Conservation (phyloP, 2,797 vertebrate species). For the Smutsia gigantea region DNA sequence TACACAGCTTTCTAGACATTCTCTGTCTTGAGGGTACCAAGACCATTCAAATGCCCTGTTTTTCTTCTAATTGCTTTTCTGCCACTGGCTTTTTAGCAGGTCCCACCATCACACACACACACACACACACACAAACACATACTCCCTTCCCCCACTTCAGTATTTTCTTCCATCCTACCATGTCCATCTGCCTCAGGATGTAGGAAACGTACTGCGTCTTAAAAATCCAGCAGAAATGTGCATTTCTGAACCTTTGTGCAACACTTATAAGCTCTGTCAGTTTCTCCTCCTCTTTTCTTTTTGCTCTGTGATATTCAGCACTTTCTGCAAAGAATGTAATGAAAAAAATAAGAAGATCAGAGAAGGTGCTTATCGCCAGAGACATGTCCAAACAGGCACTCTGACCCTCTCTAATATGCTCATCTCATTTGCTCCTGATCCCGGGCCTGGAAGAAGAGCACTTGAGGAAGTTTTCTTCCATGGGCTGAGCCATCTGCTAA, state of each 20-base stretch:
- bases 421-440: constrained; percentile 66
- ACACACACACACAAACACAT: background rate
- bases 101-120: background rate
- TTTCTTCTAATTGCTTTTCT: constrained; percentile 82
- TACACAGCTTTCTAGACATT: constrained; percentile 77
- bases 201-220: constrained; percentile 10
- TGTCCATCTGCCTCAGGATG: constrained; percentile 59
- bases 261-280: constrained; percentile 65
- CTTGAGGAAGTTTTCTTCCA: constrained; percentile 81
- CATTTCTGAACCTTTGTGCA: constrained; percentile 53
- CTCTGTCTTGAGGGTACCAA: constrained; percentile 83
- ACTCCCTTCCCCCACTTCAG: background rate
- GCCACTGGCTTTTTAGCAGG: constrained; percentile 68
- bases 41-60: constrained; percentile 79
- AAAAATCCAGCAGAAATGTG: constrained; percentile 33
- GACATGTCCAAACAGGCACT: constrained; percentile 73
- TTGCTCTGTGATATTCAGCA: constrained; percentile 69
- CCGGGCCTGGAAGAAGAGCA: constrained; percentile 75
- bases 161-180: constrained; percentile 47
- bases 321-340: constrained; percentile 63
- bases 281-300: constrained; percentile 63
- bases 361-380: constrained; percentile 29
- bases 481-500: constrained; percentile 82
- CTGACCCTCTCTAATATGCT: constrained; percentile 67
- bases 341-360: background rate